Evolutionary conservation across 1,140 invertebrate species (phyloP), one percentile per base, ranked within the genome.

Genomic region (Chironomus striatipennis): DNA sequence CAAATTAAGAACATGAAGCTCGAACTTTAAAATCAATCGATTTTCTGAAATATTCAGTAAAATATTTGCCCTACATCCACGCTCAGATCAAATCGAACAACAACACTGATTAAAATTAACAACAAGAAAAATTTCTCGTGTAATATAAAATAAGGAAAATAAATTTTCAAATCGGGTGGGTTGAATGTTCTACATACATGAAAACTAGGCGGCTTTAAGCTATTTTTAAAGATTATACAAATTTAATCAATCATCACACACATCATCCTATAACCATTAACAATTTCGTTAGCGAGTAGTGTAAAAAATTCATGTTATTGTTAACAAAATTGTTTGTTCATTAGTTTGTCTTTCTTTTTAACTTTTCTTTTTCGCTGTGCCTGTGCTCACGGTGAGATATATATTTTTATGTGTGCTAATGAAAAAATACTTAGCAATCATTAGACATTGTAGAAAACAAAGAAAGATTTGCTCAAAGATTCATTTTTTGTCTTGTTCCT

Each of bases 291-390:
- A 34, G 2, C 24, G 24, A 34, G 65, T 18, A 70, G n/a, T 57
- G 47, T n/a, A 15, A 57, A 57, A 57, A 57, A 57, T 18, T 70
- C 20, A 9, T 70, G 17, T 21, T 18, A 20, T 70, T 70, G 65
- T 70, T 70, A 70, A 70, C 65, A 70, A 70, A 70, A 70, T 70
- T 21, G 65, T 21, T 70, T 70, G 65, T 70, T 70, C 65, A 70
- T 70, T 70, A 70, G 65, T 70, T 70, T 18, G 65, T 20, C 18
- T 70, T 57, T 57, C 24, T 34, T 34, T 5, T 34, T 34, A 5
- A 34, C 24, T 34, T 34, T 34, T 34, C 24, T n/a, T n/a, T n/a
- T n/a, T n/a, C n/a, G n/a, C n/a, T n/a, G 5, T 1, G 5, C 24
- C 24, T 34, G n/a, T n/a, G 47, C 47, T 57, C 47, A 34, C 24